phyloP scores from a whole-genome alignment of 1,140 invertebrate species.

The Rhizoglyphus robini region DNA sequence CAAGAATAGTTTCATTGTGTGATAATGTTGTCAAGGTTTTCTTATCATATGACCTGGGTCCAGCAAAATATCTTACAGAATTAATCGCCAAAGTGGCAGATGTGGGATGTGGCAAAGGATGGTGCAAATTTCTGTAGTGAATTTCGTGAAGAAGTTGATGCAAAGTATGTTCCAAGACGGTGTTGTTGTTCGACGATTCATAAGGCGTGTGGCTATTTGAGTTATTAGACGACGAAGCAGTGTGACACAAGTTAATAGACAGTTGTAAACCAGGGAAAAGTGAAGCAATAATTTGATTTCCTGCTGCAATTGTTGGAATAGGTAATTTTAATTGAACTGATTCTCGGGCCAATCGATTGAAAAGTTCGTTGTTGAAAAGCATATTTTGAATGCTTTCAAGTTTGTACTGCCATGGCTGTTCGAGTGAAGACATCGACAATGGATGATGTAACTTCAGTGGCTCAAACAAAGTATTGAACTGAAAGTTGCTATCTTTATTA shows the following conservation, averaged over 20 bases:
- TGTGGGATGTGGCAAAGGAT: slow-evolving; percentile 83
- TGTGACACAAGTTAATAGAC: slow-evolving; percentile 46
- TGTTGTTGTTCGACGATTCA: slow-evolving; percentile 52
- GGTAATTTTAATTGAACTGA: slow-evolving; percentile 79
- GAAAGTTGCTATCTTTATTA: slow-evolving; percentile 53
- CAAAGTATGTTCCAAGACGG: slow-evolving; percentile 86
- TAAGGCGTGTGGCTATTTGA: neutral
- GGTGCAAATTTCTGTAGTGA: slow-evolving; percentile 79
- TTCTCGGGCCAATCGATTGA: slow-evolving; percentile 82
- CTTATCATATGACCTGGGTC: slow-evolving; percentile 70
- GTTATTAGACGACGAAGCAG: slow-evolving; percentile 34
- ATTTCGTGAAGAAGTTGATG: slow-evolving; percentile 82
- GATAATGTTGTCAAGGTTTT: slow-evolving; percentile 74
- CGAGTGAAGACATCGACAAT: slow-evolving; percentile 41
- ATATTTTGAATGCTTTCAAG: slow-evolving; percentile 92
- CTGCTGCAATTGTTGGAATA: slow-evolving; percentile 90
- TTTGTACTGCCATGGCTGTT: slow-evolving; percentile 83
- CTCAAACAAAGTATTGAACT: slow-evolving; percentile 7
- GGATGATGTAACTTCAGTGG: neutral
- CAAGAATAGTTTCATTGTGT: slow-evolving; percentile 67
- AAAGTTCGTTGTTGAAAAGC: slow-evolving; percentile 90
- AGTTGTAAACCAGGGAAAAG: slow-evolving; percentile 78
- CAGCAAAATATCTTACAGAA: slow-evolving; percentile 72
- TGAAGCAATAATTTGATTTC: slow-evolving; percentile 90
- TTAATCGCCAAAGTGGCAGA: slow-evolving; percentile 77